Base-by-base conservation (phyloP, 1,140 invertebrate species). In the Hycleus cichorii region DNA sequence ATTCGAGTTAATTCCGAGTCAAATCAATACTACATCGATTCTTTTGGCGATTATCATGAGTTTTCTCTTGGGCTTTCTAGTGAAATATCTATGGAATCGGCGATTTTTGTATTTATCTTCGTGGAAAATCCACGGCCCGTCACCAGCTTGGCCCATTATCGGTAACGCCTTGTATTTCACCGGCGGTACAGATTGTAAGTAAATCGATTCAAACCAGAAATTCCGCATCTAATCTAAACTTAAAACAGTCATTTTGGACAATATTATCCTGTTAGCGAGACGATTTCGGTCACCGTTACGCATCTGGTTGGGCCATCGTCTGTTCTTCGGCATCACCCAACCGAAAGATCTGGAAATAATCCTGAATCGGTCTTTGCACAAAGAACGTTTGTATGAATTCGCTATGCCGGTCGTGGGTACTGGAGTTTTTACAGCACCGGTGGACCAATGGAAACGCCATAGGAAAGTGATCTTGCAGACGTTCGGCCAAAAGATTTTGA, bases 401-500 rank as follows among this genome's bases (percentile, higher is more conserved):
- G 26, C 42, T 7, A 48, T 24, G 12, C 11, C 49, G 2, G 46
- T 54, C 7, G 25, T 59, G 43, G 57, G 57, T 18, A 11, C 39
- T 10, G 57, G 57, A 0, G 32, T 59, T 18, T 47, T 59, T n/a
- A 59, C 50, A 6, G 42, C 46, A 10, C 50, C 57, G 59, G 61
- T 57, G 8, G 9, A 12, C 1, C 40, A 57, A 40, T 70, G 68
- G 68, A 68, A 58, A 49, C 8, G 40, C 3, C 62, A 70, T 47
- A 39, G 66, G 39, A 68, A 65, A 63, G 55, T 60, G 12, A 54
- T 70, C 7, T 42, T 55, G 9, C 62, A 52, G 8, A 62, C 65
- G 12, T 51, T 70, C 12, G 67, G 60, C 40, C 58, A 62, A 40
- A 46, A 62, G 48, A 55, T 61, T n/a, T 61, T 70, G 45, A 53